These are phyloP conservation scores for Drosophila repletoides DNA, from an alignment of 1,140 invertebrate species.

Conservation along the genomic window DNA sequence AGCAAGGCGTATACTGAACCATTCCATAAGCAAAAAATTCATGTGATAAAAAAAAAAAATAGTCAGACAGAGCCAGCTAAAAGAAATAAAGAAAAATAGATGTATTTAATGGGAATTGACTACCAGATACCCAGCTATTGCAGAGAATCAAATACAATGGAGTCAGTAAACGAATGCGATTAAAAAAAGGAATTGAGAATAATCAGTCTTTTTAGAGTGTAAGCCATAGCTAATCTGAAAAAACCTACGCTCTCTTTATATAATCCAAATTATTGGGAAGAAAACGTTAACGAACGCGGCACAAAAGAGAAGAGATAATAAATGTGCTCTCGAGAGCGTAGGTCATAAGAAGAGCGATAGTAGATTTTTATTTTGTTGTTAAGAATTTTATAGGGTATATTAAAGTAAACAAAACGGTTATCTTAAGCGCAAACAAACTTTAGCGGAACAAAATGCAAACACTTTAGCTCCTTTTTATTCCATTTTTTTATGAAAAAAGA, in stretches of 20 bases:
- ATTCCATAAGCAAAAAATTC: constrained; percentile 8
- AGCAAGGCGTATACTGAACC: neutral
- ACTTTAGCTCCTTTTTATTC: constrained; percentile 44
- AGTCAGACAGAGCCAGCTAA: constrained; percentile 7
- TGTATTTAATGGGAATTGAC: neutral
- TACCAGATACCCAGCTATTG: neutral
- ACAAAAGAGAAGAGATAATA: too few relatives aligned
- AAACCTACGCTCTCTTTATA: too few relatives aligned
- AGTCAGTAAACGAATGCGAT: too few relatives aligned
- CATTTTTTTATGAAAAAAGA: constrained; percentile 27
- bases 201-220: too few relatives aligned
- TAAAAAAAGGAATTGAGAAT: neutral
- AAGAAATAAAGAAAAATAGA: constrained; percentile 9
- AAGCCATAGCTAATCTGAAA: too few relatives aligned
- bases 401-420: constrained; percentile 50
- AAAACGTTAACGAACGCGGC: too few relatives aligned
- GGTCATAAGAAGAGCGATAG: too few relatives aligned
- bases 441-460: constrained; percentile 67
- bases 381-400: constrained; percentile 5
- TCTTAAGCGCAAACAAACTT: constrained; percentile 68
- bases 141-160: too few relatives aligned
- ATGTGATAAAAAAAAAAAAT: constrained; percentile 47
- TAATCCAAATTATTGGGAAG: too few relatives aligned
- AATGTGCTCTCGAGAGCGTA: too few relatives aligned
- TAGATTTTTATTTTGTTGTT: too few relatives aligned